Conservation (phyloP, 2,888 invertebrate genomes). For the Lycophotia porphyrea region DNA sequence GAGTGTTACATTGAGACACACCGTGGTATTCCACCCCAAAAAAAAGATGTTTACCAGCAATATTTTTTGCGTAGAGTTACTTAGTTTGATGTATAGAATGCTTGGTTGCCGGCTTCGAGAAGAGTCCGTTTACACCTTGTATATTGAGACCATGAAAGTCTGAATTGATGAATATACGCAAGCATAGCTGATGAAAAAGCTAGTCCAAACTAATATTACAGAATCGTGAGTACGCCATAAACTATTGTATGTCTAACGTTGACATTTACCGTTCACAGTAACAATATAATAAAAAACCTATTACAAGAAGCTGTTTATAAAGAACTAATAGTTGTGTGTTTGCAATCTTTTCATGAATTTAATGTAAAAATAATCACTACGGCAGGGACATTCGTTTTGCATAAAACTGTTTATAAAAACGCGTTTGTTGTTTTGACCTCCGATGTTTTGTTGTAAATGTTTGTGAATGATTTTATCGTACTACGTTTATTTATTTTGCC, state of each 20-base stretch:
- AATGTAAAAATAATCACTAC: slow-evolving; percentile 54
- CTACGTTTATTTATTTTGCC: slow-evolving; percentile 18
- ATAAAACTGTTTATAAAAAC: slow-evolving; percentile 28
- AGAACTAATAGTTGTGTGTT: slow-evolving; percentile 35
- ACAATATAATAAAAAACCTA: slow-evolving; percentile 36
- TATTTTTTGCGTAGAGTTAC: too few relatives aligned
- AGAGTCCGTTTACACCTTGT: background rate
- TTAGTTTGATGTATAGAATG: too few relatives aligned
- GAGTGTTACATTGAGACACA: too few relatives aligned
- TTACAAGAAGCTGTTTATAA: slow-evolving; percentile 31
- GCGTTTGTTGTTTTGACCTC: slow-evolving; percentile 39
- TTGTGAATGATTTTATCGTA: slow-evolving; percentile 9
- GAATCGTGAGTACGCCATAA: slow-evolving; percentile 41
- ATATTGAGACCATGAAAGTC: background rate
- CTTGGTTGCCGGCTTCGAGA: too few relatives aligned
- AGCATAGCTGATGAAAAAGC: background rate
- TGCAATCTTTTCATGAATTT: slow-evolving; percentile 40
- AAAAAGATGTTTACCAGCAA: too few relatives aligned
- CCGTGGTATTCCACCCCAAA: too few relatives aligned
- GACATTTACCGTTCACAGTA: slow-evolving; percentile 39
- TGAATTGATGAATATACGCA: background rate
- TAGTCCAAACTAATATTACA: background rate
- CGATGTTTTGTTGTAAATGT: slow-evolving; percentile 7
- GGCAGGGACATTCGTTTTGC: slow-evolving; percentile 24
- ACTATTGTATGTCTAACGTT: slow-evolving; percentile 13